Evolutionary conservation across 2,113 vertebrate genomes (phyloP), one percentile per base, ranked within the genome.

Genomic region (Dissostichus mawsoni): DNA sequence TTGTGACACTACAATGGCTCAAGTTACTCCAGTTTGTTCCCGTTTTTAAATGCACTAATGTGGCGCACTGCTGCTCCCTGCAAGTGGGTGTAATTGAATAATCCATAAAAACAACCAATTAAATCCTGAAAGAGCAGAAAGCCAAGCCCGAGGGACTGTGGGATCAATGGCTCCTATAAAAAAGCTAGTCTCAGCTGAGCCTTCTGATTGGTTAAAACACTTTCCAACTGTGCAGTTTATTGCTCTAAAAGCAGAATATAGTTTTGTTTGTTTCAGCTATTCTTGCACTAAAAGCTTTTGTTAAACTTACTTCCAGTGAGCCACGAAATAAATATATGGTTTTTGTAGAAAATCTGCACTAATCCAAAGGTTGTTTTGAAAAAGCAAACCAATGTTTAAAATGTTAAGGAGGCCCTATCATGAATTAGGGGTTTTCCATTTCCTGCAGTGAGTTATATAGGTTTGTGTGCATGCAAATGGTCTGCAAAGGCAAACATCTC

Each of bases 51-150:
- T 53, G 41, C 14, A 23, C 1, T 59, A 70, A 53, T 56, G 56
- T 75, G 14, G 55, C 5, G 2, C 8, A 36, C 17, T 47, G 66
- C 69, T 78, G 62, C 67, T 74, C 55, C 62, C 68, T 72, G 58
- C 59, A 55, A 53, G 69, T 79, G 58, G 68, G 52, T 69, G 36
- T 8, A 8, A 41, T 72, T 77, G 78, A 76, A 50, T 74, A 25
- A 25, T 48, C 59, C 78, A 48, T 61, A 75, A 89, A n/a, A 76
- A 78, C 71, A 84, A 79, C 72, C 57, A 74, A 78, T 89, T 81
- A 80, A 81, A 81, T 87, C 69, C 58, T 90, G 65, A 82, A 84
- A 73, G 62, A 76, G 67, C 62, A 81, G 65, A 59, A 62, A 50
- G 76, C 71, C 62, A 36, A 85, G 36, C 68, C 25, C 62, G 67